Conservation (phyloP, 2,888 invertebrate species). For the Drosophila borborema region DNA sequence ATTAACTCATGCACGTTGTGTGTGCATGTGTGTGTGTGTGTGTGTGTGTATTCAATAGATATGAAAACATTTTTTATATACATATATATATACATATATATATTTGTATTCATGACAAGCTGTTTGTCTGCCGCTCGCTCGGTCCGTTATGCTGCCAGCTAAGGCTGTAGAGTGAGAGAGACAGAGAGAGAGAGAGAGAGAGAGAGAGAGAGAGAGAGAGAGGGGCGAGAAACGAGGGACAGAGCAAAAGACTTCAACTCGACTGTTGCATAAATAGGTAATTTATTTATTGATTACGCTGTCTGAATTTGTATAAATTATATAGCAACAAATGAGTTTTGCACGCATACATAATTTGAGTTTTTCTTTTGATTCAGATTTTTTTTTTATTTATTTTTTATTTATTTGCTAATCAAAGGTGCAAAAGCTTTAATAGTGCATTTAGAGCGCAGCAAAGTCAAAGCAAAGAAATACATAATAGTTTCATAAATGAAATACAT, state of each 20-base stretch:
- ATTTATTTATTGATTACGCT: constrained; percentile 74
- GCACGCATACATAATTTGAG: constrained; percentile 2
- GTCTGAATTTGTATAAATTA: constrained; percentile 63
- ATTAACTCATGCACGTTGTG: constrained; percentile 35
- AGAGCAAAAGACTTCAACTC: constrained; percentile 22
- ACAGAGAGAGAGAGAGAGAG: neutral
- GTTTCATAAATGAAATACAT: neutral
- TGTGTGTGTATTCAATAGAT: neutral
- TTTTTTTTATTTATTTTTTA: neutral
- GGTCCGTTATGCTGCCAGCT: constrained; percentile 67
- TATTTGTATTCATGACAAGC: constrained; percentile 72
- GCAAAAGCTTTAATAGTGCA: neutral
- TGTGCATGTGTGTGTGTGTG: neutral
- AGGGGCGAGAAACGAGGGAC: neutral
- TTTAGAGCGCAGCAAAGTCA: neutral
- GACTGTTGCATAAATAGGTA: constrained; percentile 75
- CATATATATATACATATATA: constrained; percentile 1
- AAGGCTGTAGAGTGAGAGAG: neutral
- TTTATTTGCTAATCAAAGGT: constrained; percentile 9
- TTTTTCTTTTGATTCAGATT: neutral
- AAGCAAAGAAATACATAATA: neutral
- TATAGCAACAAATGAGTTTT: constrained; percentile 52
- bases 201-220: neutral
- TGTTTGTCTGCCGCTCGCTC: constrained; percentile 46
- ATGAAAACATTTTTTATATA: neutral